phyloP scores from a whole-genome alignment of 2,797 vertebrate species.

The Poecilia picta region DNA sequence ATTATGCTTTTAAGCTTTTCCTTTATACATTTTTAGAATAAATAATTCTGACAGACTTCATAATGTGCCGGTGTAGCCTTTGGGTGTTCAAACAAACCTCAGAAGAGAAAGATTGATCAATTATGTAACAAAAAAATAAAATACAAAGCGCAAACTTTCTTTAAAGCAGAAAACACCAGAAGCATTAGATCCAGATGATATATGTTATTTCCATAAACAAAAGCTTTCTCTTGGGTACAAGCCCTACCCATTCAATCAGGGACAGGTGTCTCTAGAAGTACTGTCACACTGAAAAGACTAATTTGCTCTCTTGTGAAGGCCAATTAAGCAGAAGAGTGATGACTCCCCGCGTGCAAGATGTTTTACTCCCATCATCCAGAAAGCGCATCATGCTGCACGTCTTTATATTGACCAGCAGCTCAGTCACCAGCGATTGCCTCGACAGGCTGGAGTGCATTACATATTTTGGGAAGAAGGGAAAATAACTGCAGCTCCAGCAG shows the following conservation, averaged over 20 bases:
- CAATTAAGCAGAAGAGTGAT: constrained; percentile 51
- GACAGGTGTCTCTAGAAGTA: constrained; percentile 15
- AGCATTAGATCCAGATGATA: constrained; percentile 17
- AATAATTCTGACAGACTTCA: constrained; percentile 37
- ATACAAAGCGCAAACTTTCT: constrained; percentile 13
- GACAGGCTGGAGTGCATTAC: constrained; percentile 19
- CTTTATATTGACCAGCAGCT: constrained; percentile 41
- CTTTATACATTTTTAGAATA: constrained; percentile 50
- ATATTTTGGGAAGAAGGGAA: constrained; percentile 23
- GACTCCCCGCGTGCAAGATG: constrained; percentile 11
- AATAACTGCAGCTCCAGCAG: constrained; percentile 53
- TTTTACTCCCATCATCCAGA: constrained; percentile 18
- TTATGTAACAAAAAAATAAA: constrained; percentile 9
- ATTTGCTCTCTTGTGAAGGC: constrained; percentile 33
- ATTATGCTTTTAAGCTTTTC: constrained; percentile 52
- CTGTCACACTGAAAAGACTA: constrained; percentile 22
- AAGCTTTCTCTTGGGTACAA: constrained; percentile 11
- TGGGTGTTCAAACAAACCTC: constrained; percentile 20
- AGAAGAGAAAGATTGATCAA: constrained; percentile 18
- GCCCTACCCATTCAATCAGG: constrained; percentile 9
- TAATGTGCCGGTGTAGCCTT: constrained; percentile 28
- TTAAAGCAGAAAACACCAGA: constrained; percentile 12
- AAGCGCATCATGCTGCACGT: constrained; percentile 40
- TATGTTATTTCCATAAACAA: constrained; percentile 20
- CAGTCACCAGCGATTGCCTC: constrained; percentile 30